Base-by-base conservation (phyloP, 1,140 invertebrate species). In the Piezodorus guildinii region DNA sequence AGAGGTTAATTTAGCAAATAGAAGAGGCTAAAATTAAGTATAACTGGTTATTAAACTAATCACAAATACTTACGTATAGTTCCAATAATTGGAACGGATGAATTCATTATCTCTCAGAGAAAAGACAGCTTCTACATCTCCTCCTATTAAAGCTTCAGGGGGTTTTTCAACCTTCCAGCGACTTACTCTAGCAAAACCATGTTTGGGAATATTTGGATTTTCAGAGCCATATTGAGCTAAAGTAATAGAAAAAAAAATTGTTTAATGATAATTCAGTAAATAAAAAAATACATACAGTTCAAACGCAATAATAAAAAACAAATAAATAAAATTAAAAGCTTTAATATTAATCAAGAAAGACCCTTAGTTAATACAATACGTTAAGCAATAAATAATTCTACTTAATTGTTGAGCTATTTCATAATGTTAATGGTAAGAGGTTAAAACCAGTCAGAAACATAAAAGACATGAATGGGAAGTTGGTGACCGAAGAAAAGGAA, bases 181-280 rank as follows among this genome's bases (percentile, higher is more conserved):
- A 56, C 88, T 84, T 70, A 94, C 88, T 71, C 92, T 81, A 45
- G 92, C 93, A 80, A 96, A 96, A 56, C 93, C 94, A 78, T 96
- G 92, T 15, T 25, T 56, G 23, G 52, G 52, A 56, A 56, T 25
- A 70, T 94, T 90, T 15, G 94, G 93, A 56, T 85, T 85, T 91
- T 91, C 96, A 65, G 87, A 81, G 64, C 93, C 94, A 77, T 96
- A 96, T 81, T 95, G 91, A 71, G 93, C 92, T 95, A 76, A 19
- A 77, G 68, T 14, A 16, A 59, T 51, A 23, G 25, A 62, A 19
- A 23, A 39, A 39, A 10, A 39, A 1, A 10, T 39, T 1, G 8
- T 30, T 39, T 10, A 39, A 39, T 10, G 12, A 39, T 39, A 8
- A 39, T 39, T 10, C 2, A 39, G 34, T 12, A 1, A 39, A 5